Evolutionary conservation across 2,113 vertebrate species (phyloP), one percentile per base, ranked within the genome.

Genomic region (Anhinga rufa): DNA sequence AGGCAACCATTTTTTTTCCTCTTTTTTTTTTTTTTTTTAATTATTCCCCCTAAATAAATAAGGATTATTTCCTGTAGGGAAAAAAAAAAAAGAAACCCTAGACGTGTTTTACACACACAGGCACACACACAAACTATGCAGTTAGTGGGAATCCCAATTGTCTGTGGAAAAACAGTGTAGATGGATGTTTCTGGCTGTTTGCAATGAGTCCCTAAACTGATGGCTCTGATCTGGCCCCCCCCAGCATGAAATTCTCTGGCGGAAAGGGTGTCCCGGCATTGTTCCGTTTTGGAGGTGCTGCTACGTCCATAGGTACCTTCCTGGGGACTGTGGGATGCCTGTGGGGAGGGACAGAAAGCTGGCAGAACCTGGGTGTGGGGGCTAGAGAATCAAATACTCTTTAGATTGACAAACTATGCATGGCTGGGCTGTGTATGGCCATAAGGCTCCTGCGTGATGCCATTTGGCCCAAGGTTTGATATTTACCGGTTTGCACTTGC

Each of bases 401-500:
- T 95, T 44, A 60, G 62, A 12, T 3, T 17, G 82, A 70, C 51
- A 90, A 60, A 29, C 19, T 16, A 17, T 1, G 14, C 15, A 8
- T 1, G 15, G 28, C 28, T 0, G 5, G 81, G 46, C 54, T 38
- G 36, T 0, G 3, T 26, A 44, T 1, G 17, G 62, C 75, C 38
- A 3, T 9, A 8, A 57, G 74, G 77, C 40, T 94, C 57, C 76
- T 16, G 64, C 12, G 1, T 2, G 7, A 42, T 48, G 58, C 55
- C 4, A 5, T 44, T 91, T 93, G 74, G 40, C 82, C 71, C 84
- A 6, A 65, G 89, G 93, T 97, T 97, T 97, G 96, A 97, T 98
- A 95, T 97, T 98, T 97, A 96, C 97, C 84, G 62, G 85, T 98
- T 98, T 87, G 93, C 98, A 98, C 98, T 98, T 98, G 98, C 97